A percentile compares a stretch with the other conserved stretches of the same genome.
These are phyloP conservation scores for Agrotis segetum DNA, from an alignment of 2,888 invertebrate genomes.

Conservation along the genomic window DNA sequence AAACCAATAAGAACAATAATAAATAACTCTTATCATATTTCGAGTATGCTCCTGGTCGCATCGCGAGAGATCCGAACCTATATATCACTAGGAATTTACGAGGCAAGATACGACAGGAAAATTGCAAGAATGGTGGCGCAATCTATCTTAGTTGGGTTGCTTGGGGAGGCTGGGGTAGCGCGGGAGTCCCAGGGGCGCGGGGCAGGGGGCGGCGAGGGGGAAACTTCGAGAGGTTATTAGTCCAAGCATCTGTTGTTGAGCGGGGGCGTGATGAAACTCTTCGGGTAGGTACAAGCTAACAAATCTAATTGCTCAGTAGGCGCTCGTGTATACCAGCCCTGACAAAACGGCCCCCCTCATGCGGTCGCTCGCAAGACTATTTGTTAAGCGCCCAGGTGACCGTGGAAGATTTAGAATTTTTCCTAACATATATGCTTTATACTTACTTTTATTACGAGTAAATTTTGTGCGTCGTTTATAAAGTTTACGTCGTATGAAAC, in stretches of 20 bases:
- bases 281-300: constrained; percentile 89
- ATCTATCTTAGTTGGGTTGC: constrained; percentile 96
- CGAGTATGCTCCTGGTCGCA: constrained; percentile 91
- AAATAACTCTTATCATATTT: constrained; percentile 91
- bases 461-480: constrained; percentile 54
- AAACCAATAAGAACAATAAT: constrained; percentile 91
- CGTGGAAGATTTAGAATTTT: constrained; percentile 71
- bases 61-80: constrained; percentile 92
- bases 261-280: constrained; percentile 91
- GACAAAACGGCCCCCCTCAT: constrained; percentile 87
- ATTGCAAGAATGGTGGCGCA: constrained; percentile 98
- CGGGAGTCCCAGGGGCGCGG: constrained; percentile 74
- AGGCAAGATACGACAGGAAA: constrained; percentile 97
- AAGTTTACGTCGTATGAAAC: constrained; percentile 53
- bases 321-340: constrained; percentile 84
- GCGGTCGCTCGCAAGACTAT: constrained; percentile 81
- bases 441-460: constrained; percentile 57
- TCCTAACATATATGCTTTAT: constrained; percentile 59
- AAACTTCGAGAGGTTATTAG: constrained; percentile 92
- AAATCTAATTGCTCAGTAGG: constrained; percentile 91
- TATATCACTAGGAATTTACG: constrained; percentile 97
- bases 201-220: constrained; percentile 84
- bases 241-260: constrained; percentile 92
- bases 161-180: constrained; percentile 87
- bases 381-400: constrained; percentile 86